phyloP scores from a whole-genome alignment of 2,888 invertebrate species.

The Nesidiocoris tenuis region DNA sequence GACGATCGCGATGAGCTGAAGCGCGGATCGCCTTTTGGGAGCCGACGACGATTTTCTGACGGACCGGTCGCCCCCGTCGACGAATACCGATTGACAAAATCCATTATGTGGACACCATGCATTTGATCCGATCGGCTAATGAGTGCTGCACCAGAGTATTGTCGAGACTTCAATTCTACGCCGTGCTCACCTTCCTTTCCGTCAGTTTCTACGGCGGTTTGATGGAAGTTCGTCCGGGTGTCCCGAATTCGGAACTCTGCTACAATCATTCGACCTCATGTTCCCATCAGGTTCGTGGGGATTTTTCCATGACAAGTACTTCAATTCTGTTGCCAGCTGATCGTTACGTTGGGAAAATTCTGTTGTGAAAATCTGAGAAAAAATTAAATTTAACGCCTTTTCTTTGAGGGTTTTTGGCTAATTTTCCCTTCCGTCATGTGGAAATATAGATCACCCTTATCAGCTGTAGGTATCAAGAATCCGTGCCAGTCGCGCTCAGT shows the following conservation, averaged over 20 bases:
- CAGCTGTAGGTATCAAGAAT: not conserved
- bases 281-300: slow-evolving; percentile 12
- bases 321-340: no score
- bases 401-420: no score
- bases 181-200: slow-evolving; percentile 16
- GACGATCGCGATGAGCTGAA: not conserved
- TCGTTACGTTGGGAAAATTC: no score
- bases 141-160: slow-evolving; percentile 39
- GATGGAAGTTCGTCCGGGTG: slow-evolving; percentile 29
- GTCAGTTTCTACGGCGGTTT: slow-evolving; percentile 28
- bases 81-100: slow-evolving; percentile 5
- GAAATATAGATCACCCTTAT: not conserved
- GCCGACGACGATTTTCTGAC: not conserved
- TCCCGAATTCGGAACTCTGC: slow-evolving; percentile 7
- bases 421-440: no score
- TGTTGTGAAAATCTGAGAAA: no score
- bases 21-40: not conserved
- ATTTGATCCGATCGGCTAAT: slow-evolving; percentile 40
- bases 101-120: slow-evolving; percentile 41
- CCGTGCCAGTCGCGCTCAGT: no score
- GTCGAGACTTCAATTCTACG: slow-evolving; percentile 37
- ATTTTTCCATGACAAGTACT: no score
- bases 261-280: slow-evolving; percentile 27
- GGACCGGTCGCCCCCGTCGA: not conserved
- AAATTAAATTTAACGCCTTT: no score